Conservation (phyloP, 1,140 invertebrate genomes). For the Oscheius sp. region DNA sequence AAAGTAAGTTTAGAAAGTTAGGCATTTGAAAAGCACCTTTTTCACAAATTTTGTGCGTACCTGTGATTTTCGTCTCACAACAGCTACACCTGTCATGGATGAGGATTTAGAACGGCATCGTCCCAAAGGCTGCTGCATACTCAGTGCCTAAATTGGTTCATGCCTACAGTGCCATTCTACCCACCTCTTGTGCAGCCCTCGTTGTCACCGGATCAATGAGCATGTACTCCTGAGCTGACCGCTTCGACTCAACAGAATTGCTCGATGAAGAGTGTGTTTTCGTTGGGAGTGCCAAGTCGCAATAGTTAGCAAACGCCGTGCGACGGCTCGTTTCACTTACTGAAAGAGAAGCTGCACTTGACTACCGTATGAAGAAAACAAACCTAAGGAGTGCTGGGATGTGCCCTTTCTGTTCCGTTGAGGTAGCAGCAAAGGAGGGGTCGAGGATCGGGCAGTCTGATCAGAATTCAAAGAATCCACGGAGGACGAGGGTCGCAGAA, state of each 20-base stretch:
- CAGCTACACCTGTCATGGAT: neutral
- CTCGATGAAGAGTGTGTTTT: neutral
- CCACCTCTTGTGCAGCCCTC: neutral
- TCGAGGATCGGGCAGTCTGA: neutral
- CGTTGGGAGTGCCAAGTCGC: neutral
- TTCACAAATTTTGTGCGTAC: neutral
- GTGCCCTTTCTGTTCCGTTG: neutral
- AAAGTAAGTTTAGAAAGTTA: no score
- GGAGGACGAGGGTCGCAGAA: neutral
- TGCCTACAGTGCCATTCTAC: no score
- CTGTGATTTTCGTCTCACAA: neutral
- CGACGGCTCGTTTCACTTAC: neutral
- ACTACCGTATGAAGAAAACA: neutral
- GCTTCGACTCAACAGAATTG: neutral
- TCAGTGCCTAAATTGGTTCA: neutral
- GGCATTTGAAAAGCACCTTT: no score
- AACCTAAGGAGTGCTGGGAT: neutral
- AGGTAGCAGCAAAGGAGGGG: no score
- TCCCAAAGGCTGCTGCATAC: neutral
- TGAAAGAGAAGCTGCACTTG: neutral
- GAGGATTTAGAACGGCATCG: neutral
- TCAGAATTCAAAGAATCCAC: neutral
- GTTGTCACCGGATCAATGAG: neutral
- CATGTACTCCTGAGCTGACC: neutral
- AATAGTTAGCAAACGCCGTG: neutral